phyloP scores from a whole-genome alignment of 2,797 vertebrate genomes.

The Cirrhinus mrigala region DNA sequence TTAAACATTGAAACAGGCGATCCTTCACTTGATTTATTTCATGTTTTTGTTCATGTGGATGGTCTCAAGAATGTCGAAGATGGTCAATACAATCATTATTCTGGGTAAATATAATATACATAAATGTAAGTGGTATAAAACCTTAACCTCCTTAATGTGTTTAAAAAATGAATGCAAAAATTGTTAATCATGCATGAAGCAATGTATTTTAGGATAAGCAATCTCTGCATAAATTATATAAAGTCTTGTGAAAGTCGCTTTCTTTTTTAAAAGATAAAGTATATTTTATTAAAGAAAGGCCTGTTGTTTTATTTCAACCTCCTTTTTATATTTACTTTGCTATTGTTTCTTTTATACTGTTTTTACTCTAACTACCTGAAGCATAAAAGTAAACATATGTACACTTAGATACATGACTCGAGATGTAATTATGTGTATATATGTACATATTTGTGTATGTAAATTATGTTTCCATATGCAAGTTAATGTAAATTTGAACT shows the following conservation, averaged over 20 bases:
- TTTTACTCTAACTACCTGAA: neutral
- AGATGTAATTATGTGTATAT: neutral
- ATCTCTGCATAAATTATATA: too few relatives aligned
- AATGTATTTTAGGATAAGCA: neutral
- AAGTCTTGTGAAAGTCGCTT: neutral
- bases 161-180: neutral
- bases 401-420: neutral
- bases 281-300: neutral
- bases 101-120: neutral
- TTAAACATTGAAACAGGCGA: neutral
- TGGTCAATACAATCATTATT: neutral
- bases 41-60: neutral
- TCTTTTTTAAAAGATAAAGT: neutral
- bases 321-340: neutral
- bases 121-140: neutral
- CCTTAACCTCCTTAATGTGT: neutral
- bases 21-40: neutral
- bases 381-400: neutral
- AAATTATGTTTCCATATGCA: neutral
- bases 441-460: neutral
- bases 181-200: too few relatives aligned
- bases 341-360: neutral
- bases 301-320: neutral
- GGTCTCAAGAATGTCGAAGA: neutral
- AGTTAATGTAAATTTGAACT: neutral